A percentile compares a stretch with the other conserved stretches of the same genome.
These are phyloP conservation scores for Linnaemya vulpina DNA, from an alignment of 2,888 invertebrate genomes.

Conservation along the genomic window DNA sequence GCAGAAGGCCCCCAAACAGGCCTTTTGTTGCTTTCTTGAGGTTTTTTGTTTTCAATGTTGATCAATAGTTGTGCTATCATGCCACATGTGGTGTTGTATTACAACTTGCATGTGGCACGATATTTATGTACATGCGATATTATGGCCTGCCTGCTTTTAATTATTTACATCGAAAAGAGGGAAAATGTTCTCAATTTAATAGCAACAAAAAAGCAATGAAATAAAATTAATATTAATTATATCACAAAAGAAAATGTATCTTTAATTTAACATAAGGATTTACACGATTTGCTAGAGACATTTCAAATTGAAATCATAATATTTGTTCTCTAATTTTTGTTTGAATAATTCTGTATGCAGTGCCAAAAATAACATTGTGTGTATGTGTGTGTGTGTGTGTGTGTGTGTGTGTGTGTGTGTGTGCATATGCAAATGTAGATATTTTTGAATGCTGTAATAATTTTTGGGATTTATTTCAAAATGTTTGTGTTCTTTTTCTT, in stretches of 20 bases:
- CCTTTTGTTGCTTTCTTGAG: no score
- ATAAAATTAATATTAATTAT: conserved; percentile 20
- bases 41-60: neutral
- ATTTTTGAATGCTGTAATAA: no score
- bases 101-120: conserved; percentile 12
- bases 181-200: neutral
- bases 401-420: no score
- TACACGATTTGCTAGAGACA: neutral
- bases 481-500: neutral
- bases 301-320: neutral
- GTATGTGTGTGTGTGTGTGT: no score
- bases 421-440: no score
- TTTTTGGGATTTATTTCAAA: neutral
- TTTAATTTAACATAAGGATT: conserved; percentile 35
- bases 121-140: neutral
- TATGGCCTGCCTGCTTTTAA: neutral
- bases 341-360: neutral
- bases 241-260: conserved; percentile 2
- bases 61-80: neutral
- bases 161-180: neutral
- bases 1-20: no score
- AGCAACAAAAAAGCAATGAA: neutral
- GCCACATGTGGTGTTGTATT: conserved; percentile 46
- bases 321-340: neutral
- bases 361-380: no score